Evolutionary conservation across 1,140 invertebrate species (phyloP).

Genomic region (Cephus cinctus): DNA sequence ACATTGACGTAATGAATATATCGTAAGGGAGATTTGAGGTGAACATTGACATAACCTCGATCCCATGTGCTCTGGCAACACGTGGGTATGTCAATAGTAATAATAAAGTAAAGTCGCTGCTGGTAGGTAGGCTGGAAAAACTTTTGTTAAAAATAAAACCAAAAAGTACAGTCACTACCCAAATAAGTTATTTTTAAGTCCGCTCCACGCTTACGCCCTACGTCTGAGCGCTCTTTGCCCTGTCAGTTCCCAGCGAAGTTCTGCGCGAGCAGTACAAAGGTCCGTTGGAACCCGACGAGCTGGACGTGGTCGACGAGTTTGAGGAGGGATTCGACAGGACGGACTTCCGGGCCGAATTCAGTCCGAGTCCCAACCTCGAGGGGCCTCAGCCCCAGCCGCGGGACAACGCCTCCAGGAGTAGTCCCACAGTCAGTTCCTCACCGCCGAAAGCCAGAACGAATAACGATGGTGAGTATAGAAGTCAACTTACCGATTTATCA

Average conservation of each 20-base stretch:
- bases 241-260: conserved; percentile 77
- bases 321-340: conserved; percentile 54
- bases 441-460: conserved; percentile 48
- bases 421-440: conserved; percentile 45
- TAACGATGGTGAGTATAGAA: conserved; percentile 43
- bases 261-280: conserved; percentile 77
- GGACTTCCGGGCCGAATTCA: conserved; percentile 53
- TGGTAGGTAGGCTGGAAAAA: too few relatives aligned
- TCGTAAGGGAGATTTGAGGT: too few relatives aligned
- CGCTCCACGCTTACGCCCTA: too few relatives aligned
- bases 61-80: too few relatives aligned
- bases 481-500: neutral
- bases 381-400: conserved; percentile 48
- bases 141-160: too few relatives aligned
- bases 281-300: conserved; percentile 70
- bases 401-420: conserved; percentile 47
- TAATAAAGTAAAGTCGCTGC: too few relatives aligned
- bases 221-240: neutral
- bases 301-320: conserved; percentile 53
- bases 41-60: too few relatives aligned
- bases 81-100: too few relatives aligned
- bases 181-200: too few relatives aligned
- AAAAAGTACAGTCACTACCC: too few relatives aligned
- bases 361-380: conserved; percentile 55
- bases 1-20: too few relatives aligned